These are phyloP conservation scores for Rhamnusium bicolor DNA, from an alignment of 2,888 invertebrate genomes.

Conservation along the genomic window DNA sequence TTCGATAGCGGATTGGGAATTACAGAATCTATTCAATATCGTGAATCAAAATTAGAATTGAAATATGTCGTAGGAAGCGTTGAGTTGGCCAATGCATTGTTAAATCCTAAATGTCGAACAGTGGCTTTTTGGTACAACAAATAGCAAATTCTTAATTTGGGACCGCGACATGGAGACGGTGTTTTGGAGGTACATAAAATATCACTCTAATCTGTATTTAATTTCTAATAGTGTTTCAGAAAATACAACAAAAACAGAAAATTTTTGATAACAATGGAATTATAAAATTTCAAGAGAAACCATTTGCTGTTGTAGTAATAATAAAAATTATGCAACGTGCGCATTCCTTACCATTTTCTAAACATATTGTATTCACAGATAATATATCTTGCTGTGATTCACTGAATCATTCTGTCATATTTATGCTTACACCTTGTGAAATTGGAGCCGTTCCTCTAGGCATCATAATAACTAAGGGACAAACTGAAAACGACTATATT, in stretches of 20 bases:
- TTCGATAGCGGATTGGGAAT: slow-evolving; percentile 19
- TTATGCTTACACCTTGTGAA: not conserved
- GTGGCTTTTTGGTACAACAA: not conserved
- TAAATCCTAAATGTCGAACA: slow-evolving; percentile 22
- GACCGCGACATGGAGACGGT: not conserved
- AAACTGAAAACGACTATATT: slow-evolving; percentile 33
- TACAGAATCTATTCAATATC: slow-evolving; percentile 17
- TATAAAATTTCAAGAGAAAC: not conserved
- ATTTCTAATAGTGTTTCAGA: not conserved
- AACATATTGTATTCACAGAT: not conserved
- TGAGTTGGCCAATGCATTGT: slow-evolving; percentile 14
- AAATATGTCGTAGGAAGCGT: slow-evolving; percentile 21
- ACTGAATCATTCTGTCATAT: not conserved
- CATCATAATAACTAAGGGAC: slow-evolving; percentile 39
- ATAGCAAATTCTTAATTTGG: not conserved
- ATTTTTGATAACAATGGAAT: not conserved
- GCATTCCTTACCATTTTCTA: not conserved
- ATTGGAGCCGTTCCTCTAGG: slow-evolving; percentile 37
- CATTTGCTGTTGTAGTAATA: not conserved
- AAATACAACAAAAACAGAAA: not conserved
- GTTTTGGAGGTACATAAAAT: not conserved
- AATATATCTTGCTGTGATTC: not conserved
- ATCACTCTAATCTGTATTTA: not conserved
- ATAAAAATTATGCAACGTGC: slow-evolving; percentile 3
- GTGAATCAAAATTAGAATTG: slow-evolving; percentile 27